Evolutionary conservation across 1,140 invertebrate species (phyloP), one percentile per base, ranked within the genome.

Genomic region (Drosophila suzukii): DNA sequence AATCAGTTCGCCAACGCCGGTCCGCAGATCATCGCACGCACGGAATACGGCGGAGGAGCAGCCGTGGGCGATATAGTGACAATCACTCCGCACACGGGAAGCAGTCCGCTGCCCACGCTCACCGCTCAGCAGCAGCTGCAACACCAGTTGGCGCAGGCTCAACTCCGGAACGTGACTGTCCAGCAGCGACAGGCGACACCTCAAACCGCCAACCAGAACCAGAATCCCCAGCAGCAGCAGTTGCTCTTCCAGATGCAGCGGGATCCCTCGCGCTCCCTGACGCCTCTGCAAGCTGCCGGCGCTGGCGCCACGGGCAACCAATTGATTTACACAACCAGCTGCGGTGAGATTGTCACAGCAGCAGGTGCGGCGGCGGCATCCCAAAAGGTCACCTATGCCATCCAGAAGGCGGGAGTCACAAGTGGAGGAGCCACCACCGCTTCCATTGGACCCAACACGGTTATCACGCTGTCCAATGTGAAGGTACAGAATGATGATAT

Each of bases 271-370:
- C 89, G 83, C 34, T 80, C 88, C 41, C 72, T 91, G 17, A 91
- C 90, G 20, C 73, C 90, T 5, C 84, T 90, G 38, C 89, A 85
- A 43, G 68, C 81, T 15, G 36, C 81, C 46, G 73, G 73, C 73
- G 60, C 78, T 63, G 75, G 72, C 70, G 71, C 49, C 65, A 62
- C 55, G 36, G 84, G 59, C 68, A 91, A 84, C 57, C 90, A 91
- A 39, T 89, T 91, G 86, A 91, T 91, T 47, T 91, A 91, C 39
- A 91, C 90, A 12, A 91, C 90, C 5, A 91, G 77, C 61, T 83
- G 90, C 41, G 76, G 88, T 15, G 82, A 86, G 27, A 86, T 90
- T 7, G 72, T 86, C 41, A 81, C 83, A 5, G 73, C 78, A n/a
- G 70, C 73, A 2, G 75, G 38, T 34, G 59, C 65, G 1, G 60